phyloP scores from a whole-genome alignment of 2,888 invertebrate genomes.

The Ashinkailepas kermadecensis region DNA sequence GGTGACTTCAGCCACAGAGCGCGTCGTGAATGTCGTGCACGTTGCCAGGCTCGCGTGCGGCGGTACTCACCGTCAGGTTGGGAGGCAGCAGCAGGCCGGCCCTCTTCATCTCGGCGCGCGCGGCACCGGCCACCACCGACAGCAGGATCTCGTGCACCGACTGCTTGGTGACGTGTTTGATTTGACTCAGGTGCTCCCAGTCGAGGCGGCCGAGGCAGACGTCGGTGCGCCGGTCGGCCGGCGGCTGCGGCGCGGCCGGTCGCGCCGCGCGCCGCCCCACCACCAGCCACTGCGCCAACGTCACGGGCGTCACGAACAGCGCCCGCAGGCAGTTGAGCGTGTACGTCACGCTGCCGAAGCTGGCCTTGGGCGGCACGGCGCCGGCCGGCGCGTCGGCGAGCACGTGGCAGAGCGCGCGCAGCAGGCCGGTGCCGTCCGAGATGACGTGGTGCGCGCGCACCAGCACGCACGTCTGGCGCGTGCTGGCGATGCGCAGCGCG shows the following conservation, averaged over 20 bases:
- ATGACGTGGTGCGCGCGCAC: conserved; percentile 47
- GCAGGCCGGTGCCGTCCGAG: conserved; percentile 48
- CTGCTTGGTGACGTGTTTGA: conserved; percentile 50
- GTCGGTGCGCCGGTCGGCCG: conserved; percentile 25
- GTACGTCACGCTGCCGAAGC: conserved; percentile 43
- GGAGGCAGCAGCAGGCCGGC: conserved; percentile 48
- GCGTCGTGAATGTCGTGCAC: no score
- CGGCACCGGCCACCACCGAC: conserved; percentile 48
- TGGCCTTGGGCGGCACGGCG: conserved; percentile 40
- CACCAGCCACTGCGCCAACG: conserved; percentile 45
- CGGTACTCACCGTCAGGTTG: conserved; percentile 44
- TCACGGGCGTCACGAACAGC: conserved; percentile 47
- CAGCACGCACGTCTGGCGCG: conserved; percentile 40
- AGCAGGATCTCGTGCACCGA: conserved; percentile 50
- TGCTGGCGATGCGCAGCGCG: conserved; percentile 44
- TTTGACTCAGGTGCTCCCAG: conserved; percentile 40
- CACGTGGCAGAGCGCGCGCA: conserved; percentile 38
- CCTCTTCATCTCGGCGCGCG: conserved; percentile 46
- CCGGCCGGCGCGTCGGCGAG: conserved; percentile 39
- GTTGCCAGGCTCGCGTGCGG: no score
- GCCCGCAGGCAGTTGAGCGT: conserved; percentile 45
- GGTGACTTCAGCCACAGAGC: no score
- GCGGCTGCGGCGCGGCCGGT: conserved; percentile 25
- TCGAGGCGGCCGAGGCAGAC: conserved; percentile 23
- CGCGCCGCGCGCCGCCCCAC: background rate